Evolutionary conservation across 2,113 vertebrate genomes (phyloP).

Genomic region (Scatophagus argus): DNA sequence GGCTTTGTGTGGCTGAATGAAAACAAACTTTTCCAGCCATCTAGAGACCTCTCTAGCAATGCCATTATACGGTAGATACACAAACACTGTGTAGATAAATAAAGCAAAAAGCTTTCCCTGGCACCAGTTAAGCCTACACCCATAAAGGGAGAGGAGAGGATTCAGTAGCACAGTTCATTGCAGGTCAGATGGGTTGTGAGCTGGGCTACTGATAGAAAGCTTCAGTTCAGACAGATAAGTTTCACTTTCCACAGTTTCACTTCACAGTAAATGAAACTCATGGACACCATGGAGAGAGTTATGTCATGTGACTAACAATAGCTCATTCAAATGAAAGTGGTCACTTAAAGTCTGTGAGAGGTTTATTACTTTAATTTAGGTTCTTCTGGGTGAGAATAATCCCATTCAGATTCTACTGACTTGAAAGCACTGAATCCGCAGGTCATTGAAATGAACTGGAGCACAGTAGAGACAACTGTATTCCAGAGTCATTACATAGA

Average conservation of each 20-base stretch:
- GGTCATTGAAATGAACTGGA: neutral
- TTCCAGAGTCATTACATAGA: slow-evolving; percentile 15
- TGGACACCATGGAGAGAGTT: neutral
- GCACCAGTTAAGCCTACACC: neutral
- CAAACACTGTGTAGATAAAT: neutral
- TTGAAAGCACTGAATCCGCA: neutral
- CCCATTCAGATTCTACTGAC: neutral
- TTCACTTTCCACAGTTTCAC: slow-evolving; percentile 47
- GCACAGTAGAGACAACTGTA: neutral
- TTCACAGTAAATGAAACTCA: slow-evolving; percentile 54
- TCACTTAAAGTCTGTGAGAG: too few relatives aligned
- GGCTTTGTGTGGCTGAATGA: neutral
- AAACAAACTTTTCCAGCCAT: neutral
- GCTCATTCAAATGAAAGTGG: neutral
- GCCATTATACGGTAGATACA: neutral
- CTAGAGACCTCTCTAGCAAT: neutral
- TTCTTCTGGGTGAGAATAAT: neutral
- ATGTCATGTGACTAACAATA: neutral
- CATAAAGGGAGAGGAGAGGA: neutral
- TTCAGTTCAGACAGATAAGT: slow-evolving; percentile 4
- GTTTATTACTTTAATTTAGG: neutral
- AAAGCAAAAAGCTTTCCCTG: neutral
- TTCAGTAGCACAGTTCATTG: neutral
- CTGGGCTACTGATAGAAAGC: neutral
- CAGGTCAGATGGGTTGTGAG: neutral